Conservation (phyloP, 92 coral and sea anemone genomes). For the Siderastrea siderea region DNA sequence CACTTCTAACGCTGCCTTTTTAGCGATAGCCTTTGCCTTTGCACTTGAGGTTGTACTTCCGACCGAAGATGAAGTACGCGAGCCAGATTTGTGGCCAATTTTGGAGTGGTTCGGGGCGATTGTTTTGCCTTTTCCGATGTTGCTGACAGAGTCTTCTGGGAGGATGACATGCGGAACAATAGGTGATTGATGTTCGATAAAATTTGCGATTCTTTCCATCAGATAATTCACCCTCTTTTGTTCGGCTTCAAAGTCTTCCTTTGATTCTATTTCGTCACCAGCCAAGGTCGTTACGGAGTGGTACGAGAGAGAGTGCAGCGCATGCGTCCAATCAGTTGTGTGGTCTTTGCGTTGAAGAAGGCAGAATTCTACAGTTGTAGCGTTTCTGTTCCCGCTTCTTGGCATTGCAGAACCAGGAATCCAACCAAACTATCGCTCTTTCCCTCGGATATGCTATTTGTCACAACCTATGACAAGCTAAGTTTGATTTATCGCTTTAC, state of each 20-base stretch:
- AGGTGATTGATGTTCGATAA: conserved; percentile 1
- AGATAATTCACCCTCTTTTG: conserved; percentile 27
- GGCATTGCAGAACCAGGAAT: no score
- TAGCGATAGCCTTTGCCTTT: conserved; percentile 44
- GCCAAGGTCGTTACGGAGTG: no score
- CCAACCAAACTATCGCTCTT: no score
- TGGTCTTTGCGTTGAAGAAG: no score
- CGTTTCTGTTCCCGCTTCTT: no score
- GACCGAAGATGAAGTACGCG: conserved; percentile 1
- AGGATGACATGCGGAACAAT: conserved; percentile 2
- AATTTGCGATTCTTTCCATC: neutral
- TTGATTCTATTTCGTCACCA: no score
- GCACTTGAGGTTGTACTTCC: conserved; percentile 26
- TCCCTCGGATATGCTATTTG: no score
- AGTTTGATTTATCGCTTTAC: no score
- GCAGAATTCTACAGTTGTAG: no score
- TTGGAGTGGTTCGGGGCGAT: conserved; percentile 6
- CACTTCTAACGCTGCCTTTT: conserved; percentile 28
- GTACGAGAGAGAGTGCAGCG: no score
- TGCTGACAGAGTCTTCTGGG: conserved; percentile 49
- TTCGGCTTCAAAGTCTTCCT: conserved; percentile 41
- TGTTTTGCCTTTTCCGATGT: neutral
- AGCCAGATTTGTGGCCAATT: conserved; percentile 27
- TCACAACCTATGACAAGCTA: no score
- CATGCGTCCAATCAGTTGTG: no score